Evolutionary conservation across 30 jellyfish, hydroid and myxozoan species (phyloP).

Genomic region (Hydractinia symbiolongicarpus): DNA sequence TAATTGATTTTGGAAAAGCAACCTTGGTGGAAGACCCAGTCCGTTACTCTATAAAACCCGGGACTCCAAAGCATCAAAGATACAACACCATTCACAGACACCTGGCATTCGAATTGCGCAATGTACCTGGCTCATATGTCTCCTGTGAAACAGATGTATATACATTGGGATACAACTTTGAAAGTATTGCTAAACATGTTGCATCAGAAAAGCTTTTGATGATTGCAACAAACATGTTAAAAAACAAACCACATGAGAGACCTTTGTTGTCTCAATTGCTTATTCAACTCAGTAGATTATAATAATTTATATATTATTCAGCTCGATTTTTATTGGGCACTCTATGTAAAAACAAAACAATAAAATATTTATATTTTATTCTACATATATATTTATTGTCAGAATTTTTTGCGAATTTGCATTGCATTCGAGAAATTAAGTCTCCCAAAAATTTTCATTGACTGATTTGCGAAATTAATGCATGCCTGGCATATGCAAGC

Average conservation of each 20-base stretch:
- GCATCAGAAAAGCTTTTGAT: background rate
- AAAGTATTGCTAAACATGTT: background rate
- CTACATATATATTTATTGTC: too few species aligned
- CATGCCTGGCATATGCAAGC: too few species aligned
- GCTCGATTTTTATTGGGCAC: too few species aligned
- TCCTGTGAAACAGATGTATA: background rate
- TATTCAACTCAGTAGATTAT: background rate
- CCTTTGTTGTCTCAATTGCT: background rate
- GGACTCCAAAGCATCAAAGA: conserved; percentile 2
- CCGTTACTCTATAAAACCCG: background rate
- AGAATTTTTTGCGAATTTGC: too few species aligned
- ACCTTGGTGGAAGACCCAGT: background rate
- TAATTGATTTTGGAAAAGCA: background rate
- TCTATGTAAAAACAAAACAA: too few species aligned
- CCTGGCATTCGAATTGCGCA: background rate
- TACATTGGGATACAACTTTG: background rate
- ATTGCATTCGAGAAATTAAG: too few species aligned
- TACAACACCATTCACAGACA: conserved; percentile 2
- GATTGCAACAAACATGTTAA: background rate
- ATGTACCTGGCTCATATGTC: too few species aligned
- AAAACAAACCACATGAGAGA: background rate
- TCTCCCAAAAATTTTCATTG: too few species aligned
- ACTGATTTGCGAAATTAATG: too few species aligned
- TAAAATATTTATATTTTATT: too few species aligned
- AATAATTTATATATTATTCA: background rate